Evolutionary conservation across 23 tunicate species (phyloP).

Genomic region (Clavelina lepadiformis): DNA sequence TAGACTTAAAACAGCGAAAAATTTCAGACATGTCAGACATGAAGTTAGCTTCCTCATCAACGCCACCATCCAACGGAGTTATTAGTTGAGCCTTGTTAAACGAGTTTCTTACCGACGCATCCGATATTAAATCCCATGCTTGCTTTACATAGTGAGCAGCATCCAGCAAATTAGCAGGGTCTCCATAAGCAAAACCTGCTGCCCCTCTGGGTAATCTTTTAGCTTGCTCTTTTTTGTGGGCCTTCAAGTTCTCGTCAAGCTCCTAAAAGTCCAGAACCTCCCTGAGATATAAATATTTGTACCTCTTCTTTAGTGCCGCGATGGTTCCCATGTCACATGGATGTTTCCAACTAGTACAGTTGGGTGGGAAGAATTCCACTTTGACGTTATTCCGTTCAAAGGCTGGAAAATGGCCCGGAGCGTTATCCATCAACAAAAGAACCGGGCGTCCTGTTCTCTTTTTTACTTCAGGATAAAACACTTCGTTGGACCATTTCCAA

Average conservation of each 20-base stretch:
- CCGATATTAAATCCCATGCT: constrained; percentile 28
- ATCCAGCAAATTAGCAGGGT: constrained; percentile 34
- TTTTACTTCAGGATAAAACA: constrained; percentile 36
- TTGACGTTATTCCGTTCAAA: constrained; percentile 28
- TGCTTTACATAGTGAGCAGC: constrained; percentile 26
- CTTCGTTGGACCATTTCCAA: constrained; percentile 31
- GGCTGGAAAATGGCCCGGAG: constrained; percentile 42
- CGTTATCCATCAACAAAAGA: constrained; percentile 26
- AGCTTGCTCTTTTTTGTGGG: constrained; percentile 37
- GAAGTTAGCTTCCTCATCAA: constrained; percentile 25
- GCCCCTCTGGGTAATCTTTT: constrained; percentile 38
- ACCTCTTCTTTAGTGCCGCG: constrained; percentile 39
- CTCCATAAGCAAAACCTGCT: constrained; percentile 43
- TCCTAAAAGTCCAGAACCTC: constrained; percentile 29
- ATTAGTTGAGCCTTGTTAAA: constrained; percentile 20
- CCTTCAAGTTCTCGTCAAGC: constrained; percentile 22
- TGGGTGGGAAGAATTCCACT: constrained; percentile 42
- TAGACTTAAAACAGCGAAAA: constrained; percentile 6
- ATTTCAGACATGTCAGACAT: constrained; percentile 14
- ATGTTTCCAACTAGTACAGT: constrained; percentile 40
- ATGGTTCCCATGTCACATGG: constrained; percentile 46
- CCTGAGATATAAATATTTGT: constrained; percentile 18
- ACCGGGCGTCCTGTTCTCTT: constrained; percentile 43
- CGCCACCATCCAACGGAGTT: constrained; percentile 22
- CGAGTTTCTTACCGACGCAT: constrained; percentile 9